Percentiles rank a stretch among this genome's conserved stretches.
Evolutionary conservation across 2,888 invertebrate genomes (phyloP).

Genomic region (Rhingia campestris): DNA sequence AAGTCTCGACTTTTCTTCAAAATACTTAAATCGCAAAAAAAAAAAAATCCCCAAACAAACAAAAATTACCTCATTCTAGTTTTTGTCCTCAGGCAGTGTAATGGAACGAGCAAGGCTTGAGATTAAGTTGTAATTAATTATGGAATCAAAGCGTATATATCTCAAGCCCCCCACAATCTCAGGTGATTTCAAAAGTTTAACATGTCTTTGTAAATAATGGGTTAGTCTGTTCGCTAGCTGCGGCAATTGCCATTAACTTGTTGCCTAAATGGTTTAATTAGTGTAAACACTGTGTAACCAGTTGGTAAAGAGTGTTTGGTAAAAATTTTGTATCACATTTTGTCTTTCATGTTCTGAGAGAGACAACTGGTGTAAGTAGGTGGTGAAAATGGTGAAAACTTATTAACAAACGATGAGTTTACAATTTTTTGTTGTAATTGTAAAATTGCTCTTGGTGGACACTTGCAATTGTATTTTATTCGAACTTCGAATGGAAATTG

Average conservation of each 20-base stretch:
- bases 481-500: neutral
- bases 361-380: neutral
- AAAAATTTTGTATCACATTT: no score
- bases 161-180: constrained; percentile 15
- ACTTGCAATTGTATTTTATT: constrained; percentile 4
- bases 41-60: neutral
- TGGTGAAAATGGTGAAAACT: neutral
- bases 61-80: neutral
- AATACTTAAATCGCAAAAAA: constrained; percentile 12
- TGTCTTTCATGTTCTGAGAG: neutral
- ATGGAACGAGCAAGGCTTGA: constrained; percentile 43
- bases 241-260: constrained; percentile 6
- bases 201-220: constrained; percentile 38
- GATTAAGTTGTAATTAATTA: constrained; percentile 63
- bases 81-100: constrained; percentile 50
- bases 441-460: neutral
- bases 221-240: neutral
- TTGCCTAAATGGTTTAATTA: constrained; percentile 27
- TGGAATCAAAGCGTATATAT: constrained; percentile 41
- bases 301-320: no score
- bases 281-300: neutral
- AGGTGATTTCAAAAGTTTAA: constrained; percentile 10
- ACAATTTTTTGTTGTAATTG: constrained; percentile 10
- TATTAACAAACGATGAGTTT: neutral
- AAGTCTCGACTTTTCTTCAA: neutral